phyloP scores from a whole-genome alignment of 2,113 vertebrate species.

The Gasterosteus aculeatus region DNA sequence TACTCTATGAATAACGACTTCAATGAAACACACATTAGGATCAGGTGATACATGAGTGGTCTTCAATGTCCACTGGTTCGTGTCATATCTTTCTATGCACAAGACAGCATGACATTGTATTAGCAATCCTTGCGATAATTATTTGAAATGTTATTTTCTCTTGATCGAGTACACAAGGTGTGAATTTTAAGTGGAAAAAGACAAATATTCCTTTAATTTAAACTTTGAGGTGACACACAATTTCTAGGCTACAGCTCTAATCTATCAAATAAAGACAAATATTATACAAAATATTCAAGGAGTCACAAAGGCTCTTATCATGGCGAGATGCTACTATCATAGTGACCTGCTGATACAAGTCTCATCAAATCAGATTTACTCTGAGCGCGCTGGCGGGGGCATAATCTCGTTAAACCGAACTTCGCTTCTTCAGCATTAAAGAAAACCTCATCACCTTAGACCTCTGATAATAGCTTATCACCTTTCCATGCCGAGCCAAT shows the following conservation, averaged over 20 bases:
- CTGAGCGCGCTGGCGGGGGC: not conserved
- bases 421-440: slow-evolving; percentile 8
- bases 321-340: not conserved
- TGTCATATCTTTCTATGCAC: not conserved
- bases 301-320: not conserved
- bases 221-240: not conserved
- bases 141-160: slow-evolving; percentile 7
- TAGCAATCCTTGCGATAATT: slow-evolving; percentile 8
- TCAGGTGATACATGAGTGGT: not conserved
- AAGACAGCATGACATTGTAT: not conserved
- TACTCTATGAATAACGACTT: slow-evolving; percentile 40
- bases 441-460: slow-evolving; percentile 9
- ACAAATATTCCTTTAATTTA: not conserved
- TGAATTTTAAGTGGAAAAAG: not conserved
- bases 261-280: slow-evolving; percentile 11
- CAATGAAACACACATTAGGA: not conserved
- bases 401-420: slow-evolving; percentile 20
- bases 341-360: slow-evolving; percentile 3
- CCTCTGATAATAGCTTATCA: not conserved
- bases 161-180: slow-evolving; percentile 11
- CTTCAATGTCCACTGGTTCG: not conserved
- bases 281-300: not conserved
- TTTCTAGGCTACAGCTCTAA: not conserved
- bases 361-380: slow-evolving; percentile 22
- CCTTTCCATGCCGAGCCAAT: slow-evolving; percentile 7